These are phyloP conservation scores for Electrophaes corylata DNA, from an alignment of 2,888 invertebrate species.

Conservation along the genomic window DNA sequence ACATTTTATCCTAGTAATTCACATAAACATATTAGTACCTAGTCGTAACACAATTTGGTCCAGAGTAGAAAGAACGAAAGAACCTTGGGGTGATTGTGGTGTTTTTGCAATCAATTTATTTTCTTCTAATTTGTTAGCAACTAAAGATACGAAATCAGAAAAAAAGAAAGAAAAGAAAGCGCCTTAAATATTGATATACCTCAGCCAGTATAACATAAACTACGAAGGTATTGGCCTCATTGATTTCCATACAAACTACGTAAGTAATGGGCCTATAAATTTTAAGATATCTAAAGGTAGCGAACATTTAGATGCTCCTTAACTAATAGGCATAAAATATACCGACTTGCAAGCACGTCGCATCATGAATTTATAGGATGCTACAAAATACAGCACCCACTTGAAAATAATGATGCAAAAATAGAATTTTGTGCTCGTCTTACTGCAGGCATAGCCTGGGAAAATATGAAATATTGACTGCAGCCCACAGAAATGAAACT, in stretches of 20 bases:
- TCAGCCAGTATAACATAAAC: too few species aligned
- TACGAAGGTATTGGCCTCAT: too few species aligned
- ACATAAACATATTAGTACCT: too few species aligned
- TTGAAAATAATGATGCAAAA: constrained; percentile 74
- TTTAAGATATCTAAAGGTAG: neutral
- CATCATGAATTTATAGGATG: constrained; percentile 49
- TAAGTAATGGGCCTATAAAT: neutral
- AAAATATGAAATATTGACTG: constrained; percentile 62
- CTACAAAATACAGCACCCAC: constrained; percentile 56
- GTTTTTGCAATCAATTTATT: too few species aligned
- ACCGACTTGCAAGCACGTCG: constrained; percentile 39
- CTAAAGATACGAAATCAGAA: too few species aligned
- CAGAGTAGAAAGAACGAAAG: too few species aligned
- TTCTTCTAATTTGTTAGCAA: too few species aligned
- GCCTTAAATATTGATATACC: too few species aligned
- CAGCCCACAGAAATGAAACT: constrained; percentile 25
- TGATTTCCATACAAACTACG: neutral
- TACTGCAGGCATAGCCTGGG: constrained; percentile 31
- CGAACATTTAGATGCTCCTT: constrained; percentile 17
- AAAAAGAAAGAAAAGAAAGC: too few species aligned
- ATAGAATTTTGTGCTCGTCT: constrained; percentile 60
- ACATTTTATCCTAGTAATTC: too few species aligned
- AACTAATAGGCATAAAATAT: constrained; percentile 29
- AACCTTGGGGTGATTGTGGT: too few species aligned
- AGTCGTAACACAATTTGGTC: too few species aligned